A percentile compares a stretch with the other conserved stretches of the same genome.
Conservation (phyloP, 2,797 vertebrate genomes). For the Pipistrellus pipistrellus region DNA sequence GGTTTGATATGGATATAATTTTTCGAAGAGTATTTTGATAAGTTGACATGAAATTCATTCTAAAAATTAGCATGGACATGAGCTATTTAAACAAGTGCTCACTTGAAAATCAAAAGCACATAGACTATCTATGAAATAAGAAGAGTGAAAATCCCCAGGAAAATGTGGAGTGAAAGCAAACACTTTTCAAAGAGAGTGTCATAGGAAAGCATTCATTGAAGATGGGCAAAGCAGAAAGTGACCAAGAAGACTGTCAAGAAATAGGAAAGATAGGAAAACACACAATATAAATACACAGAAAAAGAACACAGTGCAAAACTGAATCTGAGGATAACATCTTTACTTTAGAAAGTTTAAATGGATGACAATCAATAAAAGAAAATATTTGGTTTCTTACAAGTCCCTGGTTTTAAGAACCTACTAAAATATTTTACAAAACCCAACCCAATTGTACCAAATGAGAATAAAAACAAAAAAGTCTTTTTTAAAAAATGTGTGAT, state of each 20-base stretch:
- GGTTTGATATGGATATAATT: background rate
- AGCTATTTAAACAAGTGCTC: background rate
- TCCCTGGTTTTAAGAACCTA: background rate
- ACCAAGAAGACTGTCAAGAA: background rate
- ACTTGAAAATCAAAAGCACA: background rate
- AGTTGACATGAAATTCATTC: background rate
- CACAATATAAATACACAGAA: background rate
- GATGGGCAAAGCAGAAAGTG: background rate
- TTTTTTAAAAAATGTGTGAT: background rate
- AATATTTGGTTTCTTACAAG: background rate
- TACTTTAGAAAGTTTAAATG: background rate
- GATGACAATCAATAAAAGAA: background rate
- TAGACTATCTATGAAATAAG: background rate
- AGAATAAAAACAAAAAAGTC: background rate
- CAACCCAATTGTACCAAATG: background rate
- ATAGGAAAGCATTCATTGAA: background rate
- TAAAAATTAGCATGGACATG: background rate
- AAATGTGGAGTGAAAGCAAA: background rate
- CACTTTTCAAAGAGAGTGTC: background rate
- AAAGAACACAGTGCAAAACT: background rate
- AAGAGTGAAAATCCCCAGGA: background rate
- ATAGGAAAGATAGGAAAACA: background rate
- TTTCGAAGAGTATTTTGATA: background rate
- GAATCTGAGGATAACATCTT: background rate
- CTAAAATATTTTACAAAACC: background rate